Base-by-base conservation (phyloP, 2,888 invertebrate species). In the Tiliacea citrago region DNA sequence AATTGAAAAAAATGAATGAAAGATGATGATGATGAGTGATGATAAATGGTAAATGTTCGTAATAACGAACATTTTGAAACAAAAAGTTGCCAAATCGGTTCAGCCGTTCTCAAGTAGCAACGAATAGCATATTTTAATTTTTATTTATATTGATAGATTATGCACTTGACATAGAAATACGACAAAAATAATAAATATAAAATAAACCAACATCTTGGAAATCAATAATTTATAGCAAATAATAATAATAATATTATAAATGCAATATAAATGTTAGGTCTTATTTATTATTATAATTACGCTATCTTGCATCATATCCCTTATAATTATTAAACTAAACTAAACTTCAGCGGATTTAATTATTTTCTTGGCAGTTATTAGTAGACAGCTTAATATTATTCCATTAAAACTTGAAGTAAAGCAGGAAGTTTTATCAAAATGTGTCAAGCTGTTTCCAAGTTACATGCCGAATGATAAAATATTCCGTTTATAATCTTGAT, bases 221-320 rank as follows among this genome's bases (percentile, higher is more conserved):
- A 63, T 63, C 7, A 68, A 68, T 47, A 45, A 62, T 62, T 66
- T 39, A 49, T 49, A 16, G 68, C 47, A 39, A 69, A 69, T 49
- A 18, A 35, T n/a, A 18, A 35, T n/a, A 63, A n/a, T 35, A 39
- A n/a, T 29, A 66, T 68, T 35, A 47, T 10, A 29, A 68, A 63
- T n/a, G 21, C 7, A 35, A 9, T 49, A 35, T 10, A 66, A 7
- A 24, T 47, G n/a, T 66, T 24, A 24, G 21, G 9, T 49, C 12
- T 24, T 24, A 49, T 60, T 67, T 51, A 42, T 49, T 12, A 29
- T 47, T 35, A 12, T 39, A 49, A 51, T 68, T 21, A 42, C 29
- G 24, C 29, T 16, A n/a, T 29, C 7, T 10, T 16, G 42, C 16
- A 7, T 51, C 3, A 6, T 39, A 21, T 24, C 13, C 8, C 3